Evolutionary conservation across 2,888 invertebrate genomes (phyloP), one percentile per base, ranked within the genome.

Genomic region (Oscheius myriophilus): DNA sequence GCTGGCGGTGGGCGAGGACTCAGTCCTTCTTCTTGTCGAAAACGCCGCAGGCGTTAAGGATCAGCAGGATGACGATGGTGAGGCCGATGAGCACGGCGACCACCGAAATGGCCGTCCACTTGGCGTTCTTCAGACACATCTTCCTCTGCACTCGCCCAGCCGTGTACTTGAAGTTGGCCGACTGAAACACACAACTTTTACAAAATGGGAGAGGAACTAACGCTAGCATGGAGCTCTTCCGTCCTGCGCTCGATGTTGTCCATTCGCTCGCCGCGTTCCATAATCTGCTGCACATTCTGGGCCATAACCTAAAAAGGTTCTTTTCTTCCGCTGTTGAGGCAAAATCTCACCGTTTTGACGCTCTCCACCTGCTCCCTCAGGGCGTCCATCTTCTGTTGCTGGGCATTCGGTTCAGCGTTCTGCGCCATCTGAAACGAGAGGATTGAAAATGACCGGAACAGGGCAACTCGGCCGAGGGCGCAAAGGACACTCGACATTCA

Each of bases 181-280:
- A 67, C 78, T 78, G 67, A 49, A 77, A 70, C 65, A 14, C 2
- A 9, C n/a, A 18, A 6, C 21, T 41, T 63, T 16, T 39, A 49
- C 49, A 6, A 49, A 41, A 52, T 9, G 16, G 21, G 6, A 51
- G 52, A 51, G 11, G n/a, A 25, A 57, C 72, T 62, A 42, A 82
- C 82, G 66, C 81, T 80, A 18, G 72, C 66, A 43, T 79, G 72
- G 55, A 85, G 67, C 14, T 78, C 77, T 21, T 76, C 81, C 4
- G 80, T 78, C 23, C 83, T 65, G 18, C 69, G 49, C 26, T 81
- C 79, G 57, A 86, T 73, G 54, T 82, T 80, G 11, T 86, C 86
- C 59, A 86, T 67, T 6, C 80, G 78, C 23, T 84, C 86, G 11
- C 84, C 86, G 23, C 86, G 68, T 52, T 83, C 83, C 77, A 86